phyloP scores from a whole-genome alignment of 2,113 vertebrate genomes.

The Tautogolabrus adspersus region DNA sequence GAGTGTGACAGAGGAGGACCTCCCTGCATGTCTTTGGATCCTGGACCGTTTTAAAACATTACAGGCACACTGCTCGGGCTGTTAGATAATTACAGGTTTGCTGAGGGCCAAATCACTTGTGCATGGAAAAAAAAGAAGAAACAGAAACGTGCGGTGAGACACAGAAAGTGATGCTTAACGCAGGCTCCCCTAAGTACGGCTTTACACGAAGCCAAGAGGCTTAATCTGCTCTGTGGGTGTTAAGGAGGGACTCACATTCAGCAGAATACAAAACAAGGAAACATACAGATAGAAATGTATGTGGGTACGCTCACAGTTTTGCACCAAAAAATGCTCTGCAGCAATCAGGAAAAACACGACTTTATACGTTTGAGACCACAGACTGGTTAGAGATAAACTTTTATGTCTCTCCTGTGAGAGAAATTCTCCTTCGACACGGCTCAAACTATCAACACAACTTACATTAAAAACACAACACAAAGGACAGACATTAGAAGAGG shows the following conservation, averaged over 20 bases:
- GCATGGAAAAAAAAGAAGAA: constrained; percentile 52
- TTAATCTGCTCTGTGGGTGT: constrained; percentile 41
- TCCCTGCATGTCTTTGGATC: constrained; percentile 57
- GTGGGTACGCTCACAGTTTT: neutral
- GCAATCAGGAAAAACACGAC: constrained; percentile 41
- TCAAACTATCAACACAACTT: too few relatives aligned
- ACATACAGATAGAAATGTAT: neutral
- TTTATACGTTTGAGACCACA: too few relatives aligned
- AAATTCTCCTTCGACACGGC: too few relatives aligned
- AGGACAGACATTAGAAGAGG: too few relatives aligned
- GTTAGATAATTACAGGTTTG: constrained; percentile 68
- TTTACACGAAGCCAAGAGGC: constrained; percentile 47
- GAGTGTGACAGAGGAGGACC: constrained; percentile 61
- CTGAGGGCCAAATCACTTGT: constrained; percentile 57
- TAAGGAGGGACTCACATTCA: constrained; percentile 20
- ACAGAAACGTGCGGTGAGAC: constrained; percentile 48
- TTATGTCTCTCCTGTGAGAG: too few relatives aligned
- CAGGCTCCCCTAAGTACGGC: constrained; percentile 50
- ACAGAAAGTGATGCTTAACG: constrained; percentile 53
- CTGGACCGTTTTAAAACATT: constrained; percentile 57
- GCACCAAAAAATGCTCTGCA: neutral
- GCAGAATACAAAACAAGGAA: constrained; percentile 6
- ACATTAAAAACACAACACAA: too few relatives aligned
- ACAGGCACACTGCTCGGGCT: constrained; percentile 61
- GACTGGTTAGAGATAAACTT: too few relatives aligned